Evolutionary conservation across 1,140 invertebrate species (phyloP).

Genomic region (Lepidurus couesii): DNA sequence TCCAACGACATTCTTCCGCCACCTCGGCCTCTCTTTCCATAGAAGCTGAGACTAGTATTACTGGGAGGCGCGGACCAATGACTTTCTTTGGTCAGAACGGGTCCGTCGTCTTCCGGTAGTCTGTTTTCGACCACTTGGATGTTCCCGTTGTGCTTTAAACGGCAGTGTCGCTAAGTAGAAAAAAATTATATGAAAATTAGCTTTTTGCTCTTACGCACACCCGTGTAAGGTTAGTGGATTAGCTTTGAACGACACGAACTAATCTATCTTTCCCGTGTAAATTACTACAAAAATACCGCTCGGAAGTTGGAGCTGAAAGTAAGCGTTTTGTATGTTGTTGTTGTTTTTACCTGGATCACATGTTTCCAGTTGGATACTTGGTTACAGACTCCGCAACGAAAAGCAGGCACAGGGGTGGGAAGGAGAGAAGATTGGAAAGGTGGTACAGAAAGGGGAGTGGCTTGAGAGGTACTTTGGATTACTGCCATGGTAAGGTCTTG

Average conservation of each 20-base stretch:
- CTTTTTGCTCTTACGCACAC: no score
- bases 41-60: background rate
- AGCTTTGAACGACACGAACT: no score
- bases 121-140: slow-evolving; percentile 54
- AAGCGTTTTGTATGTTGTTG: no score
- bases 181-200: background rate
- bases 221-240: no score
- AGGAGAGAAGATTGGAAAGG: slow-evolving; percentile 25
- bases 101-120: slow-evolving; percentile 33
- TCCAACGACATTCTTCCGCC: background rate
- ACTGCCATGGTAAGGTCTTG: background rate
- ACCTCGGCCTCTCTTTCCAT: background rate
- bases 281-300: no score
- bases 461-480: background rate
- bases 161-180: slow-evolving; percentile 61
- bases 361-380: slow-evolving; percentile 72
- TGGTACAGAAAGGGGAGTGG: slow-evolving; percentile 1
- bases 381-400: slow-evolving; percentile 66
- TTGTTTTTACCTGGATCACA: slow-evolving; percentile 61
- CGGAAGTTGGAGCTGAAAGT: no score
- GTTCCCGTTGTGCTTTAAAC: slow-evolving; percentile 63
- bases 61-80: slow-evolving; percentile 16
- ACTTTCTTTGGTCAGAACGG: slow-evolving; percentile 31
- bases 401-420: slow-evolving; percentile 43
- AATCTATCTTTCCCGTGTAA: no score